Conservation (phyloP, 53 echinoderm and acorn worm genomes). For the Henricia sp. region DNA sequence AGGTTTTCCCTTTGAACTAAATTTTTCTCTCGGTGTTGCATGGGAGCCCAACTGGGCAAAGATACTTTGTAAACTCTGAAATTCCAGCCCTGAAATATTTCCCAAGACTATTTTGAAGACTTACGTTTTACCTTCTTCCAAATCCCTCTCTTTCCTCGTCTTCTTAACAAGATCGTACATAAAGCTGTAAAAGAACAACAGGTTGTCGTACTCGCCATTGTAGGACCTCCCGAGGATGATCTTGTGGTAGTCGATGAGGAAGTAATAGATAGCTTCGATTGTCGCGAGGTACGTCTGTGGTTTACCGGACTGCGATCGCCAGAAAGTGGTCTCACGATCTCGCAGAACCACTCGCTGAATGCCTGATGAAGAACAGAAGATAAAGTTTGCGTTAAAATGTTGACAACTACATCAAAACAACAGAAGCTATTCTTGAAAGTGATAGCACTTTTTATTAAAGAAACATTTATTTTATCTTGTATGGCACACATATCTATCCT, state of each 20-base stretch:
- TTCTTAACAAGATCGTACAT: constrained; percentile 81
- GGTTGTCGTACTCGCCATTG: constrained; percentile 80
- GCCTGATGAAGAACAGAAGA: constrained; percentile 50
- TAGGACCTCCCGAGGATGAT: constrained; percentile 38
- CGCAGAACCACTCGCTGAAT: constrained; percentile 77
- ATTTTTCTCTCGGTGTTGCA: too few relatives aligned
- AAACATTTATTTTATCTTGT: too few relatives aligned
- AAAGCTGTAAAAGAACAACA: constrained; percentile 90
- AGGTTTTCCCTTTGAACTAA: too few relatives aligned
- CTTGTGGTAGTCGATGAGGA: constrained; percentile 75
- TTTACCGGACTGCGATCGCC: constrained; percentile 80
- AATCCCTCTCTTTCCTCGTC: constrained; percentile 12
- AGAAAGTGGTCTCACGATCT: constrained; percentile 78
- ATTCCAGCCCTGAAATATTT: too few relatives aligned
- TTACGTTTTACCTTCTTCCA: not conserved
- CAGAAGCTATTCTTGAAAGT: too few relatives aligned
- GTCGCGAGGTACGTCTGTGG: constrained; percentile 86
- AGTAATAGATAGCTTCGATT: constrained; percentile 97
- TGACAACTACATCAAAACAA: too few relatives aligned
- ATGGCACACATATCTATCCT: too few relatives aligned
- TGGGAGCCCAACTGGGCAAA: too few relatives aligned
- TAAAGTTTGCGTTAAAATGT: too few relatives aligned
- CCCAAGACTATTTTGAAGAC: too few relatives aligned
- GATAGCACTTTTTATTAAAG: too few relatives aligned
- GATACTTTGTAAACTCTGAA: too few relatives aligned